Evolutionary conservation across 2,888 invertebrate species (phyloP).

Genomic region (Ornithoptera alexandrae): DNA sequence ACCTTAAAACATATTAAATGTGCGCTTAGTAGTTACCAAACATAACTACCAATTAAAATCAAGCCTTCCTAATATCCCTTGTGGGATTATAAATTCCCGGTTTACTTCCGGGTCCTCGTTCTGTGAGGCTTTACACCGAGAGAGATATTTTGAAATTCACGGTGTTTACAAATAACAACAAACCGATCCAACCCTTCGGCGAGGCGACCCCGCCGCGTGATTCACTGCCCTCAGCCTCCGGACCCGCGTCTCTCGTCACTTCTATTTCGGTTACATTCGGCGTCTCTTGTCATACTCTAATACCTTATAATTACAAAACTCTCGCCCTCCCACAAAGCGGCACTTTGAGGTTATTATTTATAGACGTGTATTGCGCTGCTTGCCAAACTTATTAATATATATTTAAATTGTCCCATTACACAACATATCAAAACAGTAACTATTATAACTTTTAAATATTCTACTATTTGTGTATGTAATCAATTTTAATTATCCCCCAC

Average conservation of each 20-base stretch:
- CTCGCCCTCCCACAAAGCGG: constrained; percentile 34
- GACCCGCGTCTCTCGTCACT: constrained; percentile 25
- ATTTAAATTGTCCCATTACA: no score
- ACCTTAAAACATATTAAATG: no score
- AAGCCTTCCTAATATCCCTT: background rate
- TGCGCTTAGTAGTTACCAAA: no score
- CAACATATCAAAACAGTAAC: no score
- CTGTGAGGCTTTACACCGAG: constrained; percentile 5
- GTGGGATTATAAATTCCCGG: constrained; percentile 7
- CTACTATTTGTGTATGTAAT: no score
- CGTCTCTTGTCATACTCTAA: constrained; percentile 22
- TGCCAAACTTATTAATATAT: background rate
- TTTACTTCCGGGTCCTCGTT: constrained; percentile 10
- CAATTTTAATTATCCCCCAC: no score
- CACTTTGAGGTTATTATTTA: constrained; percentile 32
- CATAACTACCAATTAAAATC: background rate
- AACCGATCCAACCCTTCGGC: constrained; percentile 9
- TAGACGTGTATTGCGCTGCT: background rate
- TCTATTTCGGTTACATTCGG: constrained; percentile 18
- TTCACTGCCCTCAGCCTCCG: constrained; percentile 12
- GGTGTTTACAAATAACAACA: constrained; percentile 7
- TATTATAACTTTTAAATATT: no score
- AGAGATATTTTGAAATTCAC: constrained; percentile 4
- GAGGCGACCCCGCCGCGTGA: background rate
- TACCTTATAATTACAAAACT: constrained; percentile 23